Conservation (phyloP, 2,888 invertebrate species). For the Pollenia griseotomentosa region DNA sequence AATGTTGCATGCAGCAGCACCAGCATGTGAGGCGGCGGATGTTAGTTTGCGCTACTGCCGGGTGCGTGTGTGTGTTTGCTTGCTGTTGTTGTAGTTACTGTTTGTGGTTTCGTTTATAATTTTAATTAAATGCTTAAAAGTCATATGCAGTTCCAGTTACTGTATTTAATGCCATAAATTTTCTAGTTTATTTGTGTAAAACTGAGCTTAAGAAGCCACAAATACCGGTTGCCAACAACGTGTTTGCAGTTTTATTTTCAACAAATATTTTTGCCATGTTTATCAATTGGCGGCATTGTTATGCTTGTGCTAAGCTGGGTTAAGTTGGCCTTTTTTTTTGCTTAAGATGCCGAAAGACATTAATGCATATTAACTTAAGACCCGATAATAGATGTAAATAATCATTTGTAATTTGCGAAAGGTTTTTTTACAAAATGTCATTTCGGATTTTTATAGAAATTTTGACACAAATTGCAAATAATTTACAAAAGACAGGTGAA, state of each 20-base stretch:
- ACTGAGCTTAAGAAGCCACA: slow-evolving; percentile 46
- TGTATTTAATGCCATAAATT: slow-evolving; percentile 65
- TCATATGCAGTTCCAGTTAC: slow-evolving; percentile 56
- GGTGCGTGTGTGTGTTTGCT: slow-evolving; percentile 25
- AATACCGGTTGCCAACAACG: slow-evolving; percentile 22
- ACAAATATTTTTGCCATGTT: slow-evolving; percentile 48
- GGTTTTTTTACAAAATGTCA: too few relatives aligned
- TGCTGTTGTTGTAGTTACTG: background rate
- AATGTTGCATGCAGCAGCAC: slow-evolving; percentile 9
- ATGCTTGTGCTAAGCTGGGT: slow-evolving; percentile 33
- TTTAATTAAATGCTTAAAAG: slow-evolving; percentile 68
- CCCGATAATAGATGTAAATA: too few relatives aligned
- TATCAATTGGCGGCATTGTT: slow-evolving; percentile 46
- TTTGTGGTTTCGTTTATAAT: slow-evolving; percentile 41
- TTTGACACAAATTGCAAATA: too few relatives aligned
- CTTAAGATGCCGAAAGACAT: too few relatives aligned
- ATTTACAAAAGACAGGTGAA: too few relatives aligned
- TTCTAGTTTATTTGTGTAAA: slow-evolving; percentile 59
- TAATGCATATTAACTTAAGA: too few relatives aligned
- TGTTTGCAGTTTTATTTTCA: background rate
- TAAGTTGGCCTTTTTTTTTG: slow-evolving; percentile 19
- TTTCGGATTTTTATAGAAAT: too few relatives aligned
- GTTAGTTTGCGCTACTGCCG: background rate
- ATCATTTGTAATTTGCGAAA: too few relatives aligned
- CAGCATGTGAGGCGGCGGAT: slow-evolving; percentile 7